These are phyloP conservation scores for Pandion haliaetus DNA, from an alignment of 2,113 vertebrate species.

Conservation along the genomic window DNA sequence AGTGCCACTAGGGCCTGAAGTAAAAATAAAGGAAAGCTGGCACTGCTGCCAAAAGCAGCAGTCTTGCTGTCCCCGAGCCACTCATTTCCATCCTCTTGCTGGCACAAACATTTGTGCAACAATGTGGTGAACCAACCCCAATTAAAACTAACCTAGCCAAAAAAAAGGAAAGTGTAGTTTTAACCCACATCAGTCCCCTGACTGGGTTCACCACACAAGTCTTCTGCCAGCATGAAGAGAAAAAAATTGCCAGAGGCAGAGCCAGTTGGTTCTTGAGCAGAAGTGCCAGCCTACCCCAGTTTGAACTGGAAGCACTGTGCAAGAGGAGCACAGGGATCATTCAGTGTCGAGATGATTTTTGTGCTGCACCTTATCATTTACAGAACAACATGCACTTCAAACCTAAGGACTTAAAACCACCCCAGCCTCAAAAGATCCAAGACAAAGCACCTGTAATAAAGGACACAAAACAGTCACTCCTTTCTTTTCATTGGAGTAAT, in stretches of 20 bases:
- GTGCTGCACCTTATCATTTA: neutral
- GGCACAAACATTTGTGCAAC: neutral
- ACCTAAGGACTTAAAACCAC: neutral
- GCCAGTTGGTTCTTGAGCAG: neutral
- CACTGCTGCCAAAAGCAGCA: neutral
- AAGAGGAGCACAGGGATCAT: neutral
- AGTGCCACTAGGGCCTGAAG: neutral
- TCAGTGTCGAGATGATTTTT: neutral
- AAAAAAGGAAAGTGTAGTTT: neutral
- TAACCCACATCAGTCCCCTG: neutral
- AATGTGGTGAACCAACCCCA: neutral
- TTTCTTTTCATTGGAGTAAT: neutral
- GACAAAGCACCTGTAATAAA: neutral
- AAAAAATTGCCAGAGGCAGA: neutral
- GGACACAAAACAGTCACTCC: neutral
- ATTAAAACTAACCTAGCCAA: neutral
- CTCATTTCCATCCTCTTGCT: neutral
- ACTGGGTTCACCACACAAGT: neutral
- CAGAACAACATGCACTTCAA: neutral
- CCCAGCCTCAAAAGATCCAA: neutral
- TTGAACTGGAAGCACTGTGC: neutral
- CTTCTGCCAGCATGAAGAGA: neutral
- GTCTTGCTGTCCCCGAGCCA: neutral
- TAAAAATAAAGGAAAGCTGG: neutral
- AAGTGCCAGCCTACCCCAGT: neutral